Evolutionary conservation across 2,888 invertebrate species (phyloP).

Genomic region (Elgonia sp.): DNA sequence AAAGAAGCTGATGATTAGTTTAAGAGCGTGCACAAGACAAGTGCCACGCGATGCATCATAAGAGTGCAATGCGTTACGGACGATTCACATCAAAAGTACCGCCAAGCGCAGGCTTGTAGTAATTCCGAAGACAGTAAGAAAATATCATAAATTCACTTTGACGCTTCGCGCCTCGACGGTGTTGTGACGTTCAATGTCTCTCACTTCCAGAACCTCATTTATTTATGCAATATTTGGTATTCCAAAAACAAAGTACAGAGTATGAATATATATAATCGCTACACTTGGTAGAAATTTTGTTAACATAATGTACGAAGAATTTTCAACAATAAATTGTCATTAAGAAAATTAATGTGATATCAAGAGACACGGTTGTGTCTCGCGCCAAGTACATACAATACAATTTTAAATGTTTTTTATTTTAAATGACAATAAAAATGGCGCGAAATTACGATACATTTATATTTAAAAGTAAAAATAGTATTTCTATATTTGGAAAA

Average conservation of each 20-base stretch:
- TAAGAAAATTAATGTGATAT: slow-evolving; percentile 83
- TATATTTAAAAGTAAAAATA: no score
- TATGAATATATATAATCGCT: slow-evolving; percentile 18
- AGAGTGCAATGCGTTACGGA: slow-evolving; percentile 72
- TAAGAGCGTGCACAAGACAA: slow-evolving; percentile 80
- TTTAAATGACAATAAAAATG: no score
- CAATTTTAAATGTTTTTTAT: no score
- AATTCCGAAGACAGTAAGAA: slow-evolving; percentile 81
- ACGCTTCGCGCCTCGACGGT: slow-evolving; percentile 84
- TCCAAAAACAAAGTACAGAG: slow-evolving; percentile 57
- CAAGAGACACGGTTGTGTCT: no score
- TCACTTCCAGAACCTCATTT: slow-evolving; percentile 83
- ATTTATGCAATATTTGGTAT: slow-evolving; percentile 81
- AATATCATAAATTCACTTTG: slow-evolving; percentile 86
- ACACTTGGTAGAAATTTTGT: no score
- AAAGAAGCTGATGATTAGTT: slow-evolving; percentile 84
- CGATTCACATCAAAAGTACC: slow-evolving; percentile 83
- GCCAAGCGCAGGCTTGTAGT: slow-evolving; percentile 69
- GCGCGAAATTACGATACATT: no score
- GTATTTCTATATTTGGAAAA: no score
- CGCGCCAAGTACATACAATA: no score
- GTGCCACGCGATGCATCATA: slow-evolving; percentile 80
- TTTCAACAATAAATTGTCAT: no score
- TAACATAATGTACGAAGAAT: no score
- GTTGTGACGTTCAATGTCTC: slow-evolving; percentile 81